phyloP scores from a whole-genome alignment of 1,140 invertebrate genomes.

The Drosophila repletoides region DNA sequence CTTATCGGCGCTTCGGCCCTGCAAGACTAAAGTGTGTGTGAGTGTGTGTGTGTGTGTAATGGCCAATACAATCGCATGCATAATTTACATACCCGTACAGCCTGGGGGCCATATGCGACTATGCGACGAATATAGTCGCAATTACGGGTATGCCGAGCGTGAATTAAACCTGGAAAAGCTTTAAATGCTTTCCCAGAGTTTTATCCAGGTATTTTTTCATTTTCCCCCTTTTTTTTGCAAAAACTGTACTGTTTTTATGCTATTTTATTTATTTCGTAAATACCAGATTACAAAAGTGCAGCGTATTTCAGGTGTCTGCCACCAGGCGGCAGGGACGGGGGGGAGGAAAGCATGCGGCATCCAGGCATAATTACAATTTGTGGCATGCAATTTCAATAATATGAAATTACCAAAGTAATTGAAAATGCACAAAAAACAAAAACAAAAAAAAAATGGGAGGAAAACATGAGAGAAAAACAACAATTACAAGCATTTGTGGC shows the following conservation, averaged over 20 bases:
- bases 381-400: constrained; percentile 78
- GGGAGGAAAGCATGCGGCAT: constrained; percentile 5
- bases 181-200: constrained; percentile 47
- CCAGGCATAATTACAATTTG: constrained; percentile 79
- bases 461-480: constrained; percentile 16
- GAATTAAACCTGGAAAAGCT: constrained; percentile 43
- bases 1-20: constrained; percentile 50
- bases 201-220: constrained; percentile 22
- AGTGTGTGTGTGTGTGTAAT: constrained; percentile 50
- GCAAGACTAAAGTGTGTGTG: constrained; percentile 32
- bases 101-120: constrained; percentile 9
- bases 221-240: background rate
- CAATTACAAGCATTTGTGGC: constrained; percentile 26
- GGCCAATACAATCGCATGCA: constrained; percentile 72
- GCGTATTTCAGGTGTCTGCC: constrained; percentile 56
- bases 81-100: constrained; percentile 47
- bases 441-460: constrained; percentile 8
- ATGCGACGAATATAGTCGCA: too few species aligned
- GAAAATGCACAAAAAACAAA: constrained; percentile 54
- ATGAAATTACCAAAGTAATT: constrained; percentile 82
- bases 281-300: constrained; percentile 75
- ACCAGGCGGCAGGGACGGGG: background rate
- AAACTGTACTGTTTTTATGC: background rate
- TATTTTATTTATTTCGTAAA: constrained; percentile 70
- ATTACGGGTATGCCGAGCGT: constrained; percentile 27